Evolutionary conservation across 1,140 invertebrate species (phyloP).

Genomic region (Paraescarpia echinospica): DNA sequence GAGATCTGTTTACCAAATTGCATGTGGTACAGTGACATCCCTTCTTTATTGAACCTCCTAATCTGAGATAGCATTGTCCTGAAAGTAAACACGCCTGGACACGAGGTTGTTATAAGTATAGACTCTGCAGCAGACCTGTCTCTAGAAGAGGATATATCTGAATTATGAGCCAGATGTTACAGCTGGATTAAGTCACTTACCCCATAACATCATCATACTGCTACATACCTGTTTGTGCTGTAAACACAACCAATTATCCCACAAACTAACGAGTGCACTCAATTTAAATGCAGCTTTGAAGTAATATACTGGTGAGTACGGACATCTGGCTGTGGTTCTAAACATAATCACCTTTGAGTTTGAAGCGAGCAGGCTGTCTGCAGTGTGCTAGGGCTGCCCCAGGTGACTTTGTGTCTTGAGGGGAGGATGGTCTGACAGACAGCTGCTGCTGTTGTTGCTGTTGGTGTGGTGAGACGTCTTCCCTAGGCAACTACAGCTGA

Average conservation of each 20-base stretch:
- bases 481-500: background rate
- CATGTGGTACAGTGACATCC: too few species aligned
- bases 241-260: background rate
- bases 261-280: background rate
- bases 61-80: background rate
- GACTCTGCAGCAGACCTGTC: background rate
- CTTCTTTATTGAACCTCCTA: background rate
- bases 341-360: background rate
- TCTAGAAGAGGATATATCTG: background rate
- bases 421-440: background rate
- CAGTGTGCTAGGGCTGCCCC: background rate
- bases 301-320: background rate
- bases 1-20: too few species aligned
- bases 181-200: background rate
- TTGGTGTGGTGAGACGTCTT: background rate
- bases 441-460: background rate
- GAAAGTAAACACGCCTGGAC: background rate
- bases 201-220: background rate
- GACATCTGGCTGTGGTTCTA: background rate
- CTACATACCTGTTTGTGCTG: background rate
- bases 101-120: background rate
- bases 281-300: background rate
- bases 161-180: background rate
- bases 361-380: background rate
- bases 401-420: background rate